Base-by-base conservation (phyloP, 2,113 vertebrate genomes). In the Cryptotis parvus region DNA sequence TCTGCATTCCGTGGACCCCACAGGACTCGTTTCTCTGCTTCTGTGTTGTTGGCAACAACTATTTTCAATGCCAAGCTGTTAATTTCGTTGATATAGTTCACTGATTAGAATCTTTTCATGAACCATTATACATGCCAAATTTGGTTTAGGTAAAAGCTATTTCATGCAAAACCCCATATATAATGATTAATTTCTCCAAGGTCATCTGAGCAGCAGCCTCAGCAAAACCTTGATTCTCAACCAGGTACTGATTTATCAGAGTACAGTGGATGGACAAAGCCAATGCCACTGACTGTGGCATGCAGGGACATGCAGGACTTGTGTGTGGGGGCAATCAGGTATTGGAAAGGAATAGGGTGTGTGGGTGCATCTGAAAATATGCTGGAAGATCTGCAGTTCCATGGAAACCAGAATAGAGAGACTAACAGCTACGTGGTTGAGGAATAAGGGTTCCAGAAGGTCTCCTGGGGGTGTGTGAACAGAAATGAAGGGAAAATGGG, bases 91-190 rank as follows among this genome's bases (percentile, higher is more conserved):
- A 94, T 84, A 41, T 49, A 66, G 55, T 73, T 94, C 83, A 61
- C 90, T 91, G 86, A 95, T 94, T 69, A 87, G 83, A 63, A 73
- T 90, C 58, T 94, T 95, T 91, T 90, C 65, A 76, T 39, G 75
- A 93, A 63, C 33, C 33, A 80, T 91, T 94, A 88, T 82, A 91
- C 85, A 87, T 92, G 76, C 43, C 86, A 96, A 31, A 84, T 92
- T 83, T 68, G 33, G 94, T 93, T 93, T 92, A 90, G 39, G 45
- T 85, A 88, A 91, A 92, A 86, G 69, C 52, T 93, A 26, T 33
- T 88, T 94, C 43, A 11, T 79, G 79, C 39, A 72, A 49, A 94
- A 72, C 73, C 55, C 70, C 66, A 79, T 0, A 33, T 35, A 29
- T 39, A 83, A 33, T 14, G 29, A 72, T 49, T 84, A n/a, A 39